Evolutionary conservation across 2,113 vertebrate genomes (phyloP).

Genomic region (Trochalopteron elliotii): DNA sequence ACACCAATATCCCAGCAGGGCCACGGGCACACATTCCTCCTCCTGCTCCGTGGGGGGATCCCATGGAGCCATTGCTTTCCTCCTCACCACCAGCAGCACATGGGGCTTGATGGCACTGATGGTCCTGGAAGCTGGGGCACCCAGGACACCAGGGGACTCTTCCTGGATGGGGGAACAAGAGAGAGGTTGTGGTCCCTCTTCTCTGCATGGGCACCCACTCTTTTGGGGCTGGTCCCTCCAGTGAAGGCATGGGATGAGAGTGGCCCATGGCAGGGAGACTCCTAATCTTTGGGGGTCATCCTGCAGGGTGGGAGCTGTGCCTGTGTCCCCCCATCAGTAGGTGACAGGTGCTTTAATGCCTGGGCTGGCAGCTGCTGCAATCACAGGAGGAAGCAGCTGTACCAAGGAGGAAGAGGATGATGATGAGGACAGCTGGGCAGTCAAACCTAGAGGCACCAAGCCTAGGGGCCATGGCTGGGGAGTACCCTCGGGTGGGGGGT

Average conservation of each 20-base stretch:
- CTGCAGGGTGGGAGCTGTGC: not conserved
- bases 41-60: not conserved
- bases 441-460: not conserved
- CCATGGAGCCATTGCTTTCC: not conserved
- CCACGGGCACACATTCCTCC: not conserved
- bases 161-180: rapidly evolving
- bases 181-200: not conserved
- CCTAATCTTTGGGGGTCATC: not conserved
- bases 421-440: not conserved
- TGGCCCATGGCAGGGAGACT: rapidly evolving
- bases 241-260: rapidly evolving
- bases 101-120: not conserved
- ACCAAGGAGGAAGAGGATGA: not conserved
- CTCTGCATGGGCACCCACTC: not conserved
- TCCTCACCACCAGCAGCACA: not conserved
- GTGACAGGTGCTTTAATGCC: not conserved
- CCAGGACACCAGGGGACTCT: not conserved
- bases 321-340: not conserved
- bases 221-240: not conserved
- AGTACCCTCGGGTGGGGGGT: not conserved
- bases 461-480: not conserved
- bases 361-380: not conserved
- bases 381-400: not conserved
- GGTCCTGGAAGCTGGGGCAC: not conserved
- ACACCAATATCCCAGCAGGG: not conserved